phyloP scores from a whole-genome alignment of 64 coral and sea anemone genomes.

The Pocillopora damicornis region DNA sequence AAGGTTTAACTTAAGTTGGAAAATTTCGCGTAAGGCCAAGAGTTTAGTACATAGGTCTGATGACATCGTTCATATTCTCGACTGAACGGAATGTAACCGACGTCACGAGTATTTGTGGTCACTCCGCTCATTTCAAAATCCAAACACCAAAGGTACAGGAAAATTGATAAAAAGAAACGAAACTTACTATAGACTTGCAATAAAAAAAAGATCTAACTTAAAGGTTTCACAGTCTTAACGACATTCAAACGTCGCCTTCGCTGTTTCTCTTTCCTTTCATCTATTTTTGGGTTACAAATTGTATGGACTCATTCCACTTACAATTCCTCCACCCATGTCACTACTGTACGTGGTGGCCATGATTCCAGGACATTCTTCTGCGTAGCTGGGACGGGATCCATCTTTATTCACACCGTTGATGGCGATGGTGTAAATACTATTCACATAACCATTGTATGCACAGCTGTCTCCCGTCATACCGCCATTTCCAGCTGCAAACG shows the following conservation, averaged over 20 bases:
- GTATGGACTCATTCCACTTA: not conserved
- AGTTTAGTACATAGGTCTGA: too few relatives aligned
- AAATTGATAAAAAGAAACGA: too few relatives aligned
- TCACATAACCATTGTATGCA: constrained; percentile 51
- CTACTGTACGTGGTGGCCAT: constrained; percentile 42
- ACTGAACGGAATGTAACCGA: too few relatives aligned
- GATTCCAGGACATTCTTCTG: constrained; percentile 36
- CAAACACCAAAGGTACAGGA: too few relatives aligned
- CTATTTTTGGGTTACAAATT: not conserved
- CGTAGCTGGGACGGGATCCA: constrained; percentile 26
- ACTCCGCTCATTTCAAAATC: too few relatives aligned
- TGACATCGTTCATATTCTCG: too few relatives aligned
- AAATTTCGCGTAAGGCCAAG: too few relatives aligned
- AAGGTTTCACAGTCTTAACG: too few relatives aligned
- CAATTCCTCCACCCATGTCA: constrained; percentile 21
- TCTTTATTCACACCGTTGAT: constrained; percentile 39
- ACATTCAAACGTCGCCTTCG: not conserved
- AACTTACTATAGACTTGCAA: too few relatives aligned
- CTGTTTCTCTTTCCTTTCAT: not conserved
- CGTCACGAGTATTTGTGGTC: too few relatives aligned
- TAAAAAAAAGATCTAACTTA: too few relatives aligned
- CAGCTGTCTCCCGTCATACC: constrained; percentile 39
- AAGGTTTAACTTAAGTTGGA: too few relatives aligned
- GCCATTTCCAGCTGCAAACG: constrained; percentile 49
- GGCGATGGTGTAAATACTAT: constrained; percentile 44